Percentiles rank a stretch among this genome's conserved stretches.
These are phyloP conservation scores for Micronycteris hirsuta DNA, from an alignment of 2,113 vertebrate species.

Conservation along the genomic window DNA sequence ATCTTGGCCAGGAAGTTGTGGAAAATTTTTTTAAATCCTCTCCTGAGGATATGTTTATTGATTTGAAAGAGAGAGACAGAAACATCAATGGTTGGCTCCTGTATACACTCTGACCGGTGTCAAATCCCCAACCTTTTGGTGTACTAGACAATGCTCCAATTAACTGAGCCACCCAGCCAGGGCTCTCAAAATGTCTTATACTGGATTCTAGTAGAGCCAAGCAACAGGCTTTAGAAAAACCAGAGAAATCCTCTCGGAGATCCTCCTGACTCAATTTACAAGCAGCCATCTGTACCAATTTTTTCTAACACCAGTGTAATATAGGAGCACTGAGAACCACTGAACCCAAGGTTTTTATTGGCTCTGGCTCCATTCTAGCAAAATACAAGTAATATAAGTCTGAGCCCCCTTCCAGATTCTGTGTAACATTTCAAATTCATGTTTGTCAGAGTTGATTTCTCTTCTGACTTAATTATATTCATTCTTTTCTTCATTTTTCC, in stretches of 20 bases:
- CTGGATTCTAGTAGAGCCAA: background rate
- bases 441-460: background rate
- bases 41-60: too few species aligned
- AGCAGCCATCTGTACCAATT: background rate
- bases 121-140: too few species aligned
- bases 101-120: too few species aligned
- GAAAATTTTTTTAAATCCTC: too few species aligned
- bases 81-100: too few species aligned
- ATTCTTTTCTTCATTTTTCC: background rate
- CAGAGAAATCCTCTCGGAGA: background rate
- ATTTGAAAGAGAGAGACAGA: too few species aligned
- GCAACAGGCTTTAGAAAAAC: background rate
- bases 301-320: background rate
- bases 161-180: too few species aligned
- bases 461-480: background rate
- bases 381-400: background rate
- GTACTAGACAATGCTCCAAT: too few species aligned
- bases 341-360: background rate
- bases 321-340: background rate
- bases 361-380: background rate
- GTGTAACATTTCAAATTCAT: background rate
- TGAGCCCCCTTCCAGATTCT: background rate
- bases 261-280: background rate
- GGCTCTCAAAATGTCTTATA: background rate
- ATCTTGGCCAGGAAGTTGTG: too few species aligned